These are phyloP conservation scores for Cantharis rustica DNA, from an alignment of 2,888 invertebrate genomes.

Conservation along the genomic window DNA sequence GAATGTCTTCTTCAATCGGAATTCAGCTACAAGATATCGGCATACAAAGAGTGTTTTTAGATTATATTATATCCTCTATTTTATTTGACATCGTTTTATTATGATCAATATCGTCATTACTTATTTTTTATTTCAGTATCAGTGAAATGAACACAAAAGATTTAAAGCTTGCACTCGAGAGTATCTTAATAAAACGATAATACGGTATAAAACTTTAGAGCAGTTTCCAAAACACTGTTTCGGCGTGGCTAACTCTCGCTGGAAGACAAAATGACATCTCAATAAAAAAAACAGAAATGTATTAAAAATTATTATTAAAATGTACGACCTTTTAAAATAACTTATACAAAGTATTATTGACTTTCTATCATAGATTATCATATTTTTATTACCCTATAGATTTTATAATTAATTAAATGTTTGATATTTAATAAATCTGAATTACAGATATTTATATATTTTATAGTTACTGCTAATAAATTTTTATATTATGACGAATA, in stretches of 20 bases:
- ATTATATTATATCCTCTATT: constrained; percentile 33
- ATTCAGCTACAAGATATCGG: constrained; percentile 27
- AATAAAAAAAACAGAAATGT: background rate
- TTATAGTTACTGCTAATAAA: no score
- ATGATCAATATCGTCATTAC: constrained; percentile 33
- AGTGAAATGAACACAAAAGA: background rate
- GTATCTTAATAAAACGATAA: background rate
- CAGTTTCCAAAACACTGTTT: background rate
- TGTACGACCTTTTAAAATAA: no score
- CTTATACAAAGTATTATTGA: no score
- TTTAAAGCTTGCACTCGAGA: background rate
- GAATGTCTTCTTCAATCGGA: constrained; percentile 32
- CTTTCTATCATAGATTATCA: no score
- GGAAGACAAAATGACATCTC: background rate
- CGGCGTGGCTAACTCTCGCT: background rate
- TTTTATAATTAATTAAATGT: no score
- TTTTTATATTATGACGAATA: no score
- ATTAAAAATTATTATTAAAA: background rate
- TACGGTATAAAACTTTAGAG: background rate
- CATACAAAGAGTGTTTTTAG: constrained; percentile 33
- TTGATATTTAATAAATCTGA: no score
- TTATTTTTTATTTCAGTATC: constrained; percentile 30
- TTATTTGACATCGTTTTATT: constrained; percentile 34
- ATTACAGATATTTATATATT: no score
- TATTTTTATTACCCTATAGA: no score